Percentiles rank a stretch among this genome's conserved stretches.
Evolutionary conservation across 2,113 vertebrate genomes (phyloP).

Genomic region (Brachyhypopomus occidentalis): DNA sequence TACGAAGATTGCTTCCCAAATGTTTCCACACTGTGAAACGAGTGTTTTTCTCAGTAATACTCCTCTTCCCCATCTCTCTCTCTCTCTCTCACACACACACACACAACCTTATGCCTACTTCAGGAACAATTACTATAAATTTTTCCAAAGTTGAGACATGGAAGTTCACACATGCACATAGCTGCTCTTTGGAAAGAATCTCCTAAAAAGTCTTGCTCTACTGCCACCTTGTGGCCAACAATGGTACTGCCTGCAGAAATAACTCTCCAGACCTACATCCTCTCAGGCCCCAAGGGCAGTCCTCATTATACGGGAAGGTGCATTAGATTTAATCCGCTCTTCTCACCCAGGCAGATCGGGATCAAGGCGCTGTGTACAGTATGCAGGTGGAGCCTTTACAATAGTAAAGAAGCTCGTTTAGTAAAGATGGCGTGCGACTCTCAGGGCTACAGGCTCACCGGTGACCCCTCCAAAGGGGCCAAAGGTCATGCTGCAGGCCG

Average conservation of each 20-base stretch:
- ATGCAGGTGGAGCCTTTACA: background rate
- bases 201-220: slow-evolving; percentile 15
- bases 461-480: slow-evolving; percentile 92
- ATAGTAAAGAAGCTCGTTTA: too few species aligned
- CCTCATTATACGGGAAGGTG: slow-evolving; percentile 29
- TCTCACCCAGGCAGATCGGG: background rate
- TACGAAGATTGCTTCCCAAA: slow-evolving; percentile 14
- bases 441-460: slow-evolving; percentile 71
- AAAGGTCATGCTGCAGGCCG: slow-evolving; percentile 93
- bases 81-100: background rate
- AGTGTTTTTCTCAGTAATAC: background rate
- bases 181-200: background rate
- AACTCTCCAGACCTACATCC: slow-evolving; percentile 14
- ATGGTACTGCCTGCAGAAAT: background rate
- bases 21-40: background rate
- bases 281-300: background rate
- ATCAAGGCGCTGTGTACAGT: background rate
- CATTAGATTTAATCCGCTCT: slow-evolving; percentile 20
- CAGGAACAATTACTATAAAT: background rate
- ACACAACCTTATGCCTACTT: background rate
- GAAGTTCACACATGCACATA: background rate
- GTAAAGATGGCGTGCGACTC: background rate
- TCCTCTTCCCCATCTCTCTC: background rate
- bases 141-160: background rate
- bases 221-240: slow-evolving; percentile 46